These are phyloP conservation scores for Leucophenga maculata DNA, from an alignment of 2,888 invertebrate genomes.

Conservation along the genomic window DNA sequence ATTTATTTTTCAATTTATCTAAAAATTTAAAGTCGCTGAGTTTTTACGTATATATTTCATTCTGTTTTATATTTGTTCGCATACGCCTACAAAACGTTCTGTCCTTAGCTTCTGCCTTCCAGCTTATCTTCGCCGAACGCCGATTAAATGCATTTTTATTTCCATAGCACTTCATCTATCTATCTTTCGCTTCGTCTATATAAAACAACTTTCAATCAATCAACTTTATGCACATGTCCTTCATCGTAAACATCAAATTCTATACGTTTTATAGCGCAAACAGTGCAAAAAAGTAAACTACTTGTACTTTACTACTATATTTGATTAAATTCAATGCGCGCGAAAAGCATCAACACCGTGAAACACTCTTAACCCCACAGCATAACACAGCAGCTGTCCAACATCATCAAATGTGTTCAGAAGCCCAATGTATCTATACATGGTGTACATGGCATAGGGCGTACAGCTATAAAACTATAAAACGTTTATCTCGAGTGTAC, in stretches of 20 bases:
- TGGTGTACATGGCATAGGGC: not conserved
- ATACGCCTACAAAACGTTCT: no score
- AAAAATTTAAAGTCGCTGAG: no score
- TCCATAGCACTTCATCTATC: no score
- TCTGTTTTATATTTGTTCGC: no score
- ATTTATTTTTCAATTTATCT: no score
- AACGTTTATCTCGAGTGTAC: conserved; percentile 47
- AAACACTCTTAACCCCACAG: not conserved
- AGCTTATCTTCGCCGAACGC: no score
- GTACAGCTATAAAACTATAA: conserved; percentile 34
- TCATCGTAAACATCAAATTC: not conserved
- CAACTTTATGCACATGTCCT: conserved; percentile 1
- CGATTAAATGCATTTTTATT: no score
- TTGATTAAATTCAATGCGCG: conserved; percentile 50
- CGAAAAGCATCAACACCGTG: not conserved
- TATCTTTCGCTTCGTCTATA: no score
- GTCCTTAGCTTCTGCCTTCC: no score
- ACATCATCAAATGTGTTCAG: not conserved
- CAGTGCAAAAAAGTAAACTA: not conserved
- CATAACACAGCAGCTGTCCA: not conserved
- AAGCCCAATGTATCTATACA: conserved; percentile 29
- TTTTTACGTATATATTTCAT: no score
- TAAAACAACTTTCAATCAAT: conserved; percentile 3
- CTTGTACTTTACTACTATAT: conserved; percentile 37
- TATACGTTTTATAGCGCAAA: not conserved